A percentile compares a stretch with the other conserved stretches of the same genome.
Conservation (phyloP, 1,140 invertebrate species). For the Papilio helenus region DNA sequence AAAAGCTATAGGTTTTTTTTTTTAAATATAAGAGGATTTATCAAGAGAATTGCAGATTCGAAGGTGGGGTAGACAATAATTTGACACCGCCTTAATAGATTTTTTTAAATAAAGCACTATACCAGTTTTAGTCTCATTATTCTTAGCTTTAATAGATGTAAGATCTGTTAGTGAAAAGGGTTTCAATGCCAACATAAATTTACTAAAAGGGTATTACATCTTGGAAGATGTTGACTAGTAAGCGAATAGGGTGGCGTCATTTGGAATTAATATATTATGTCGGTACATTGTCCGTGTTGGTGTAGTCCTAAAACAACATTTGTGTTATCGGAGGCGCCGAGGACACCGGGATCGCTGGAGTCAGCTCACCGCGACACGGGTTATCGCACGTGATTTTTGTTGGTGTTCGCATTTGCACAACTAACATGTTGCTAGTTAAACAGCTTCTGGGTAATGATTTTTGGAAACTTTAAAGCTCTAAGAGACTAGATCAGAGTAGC, state of each 20-base stretch:
- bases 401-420: background rate
- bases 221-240: constrained; percentile 18
- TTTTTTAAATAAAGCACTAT: background rate
- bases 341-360: constrained; percentile 31
- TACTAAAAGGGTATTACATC: constrained; percentile 20
- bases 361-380: constrained; percentile 35
- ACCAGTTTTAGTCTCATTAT: background rate
- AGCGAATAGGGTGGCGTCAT: constrained; percentile 51
- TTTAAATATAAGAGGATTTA: background rate
- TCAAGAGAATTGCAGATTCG: background rate
- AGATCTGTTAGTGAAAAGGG: background rate
- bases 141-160: background rate
- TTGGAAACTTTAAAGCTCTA: background rate
- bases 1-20: background rate
- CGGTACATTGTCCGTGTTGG: constrained; percentile 49
- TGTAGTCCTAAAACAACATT: constrained; percentile 62
- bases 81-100: too few relatives aligned
- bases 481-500: background rate
- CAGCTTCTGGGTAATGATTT: background rate
- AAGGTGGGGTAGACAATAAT: background rate
- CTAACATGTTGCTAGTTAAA: background rate
- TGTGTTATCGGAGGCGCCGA: constrained; percentile 42
- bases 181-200: background rate
- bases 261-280: constrained; percentile 61
- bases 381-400: constrained; percentile 27